These are phyloP conservation scores for Psettodes erumei DNA, from an alignment of 2,113 vertebrate species.

Conservation along the genomic window DNA sequence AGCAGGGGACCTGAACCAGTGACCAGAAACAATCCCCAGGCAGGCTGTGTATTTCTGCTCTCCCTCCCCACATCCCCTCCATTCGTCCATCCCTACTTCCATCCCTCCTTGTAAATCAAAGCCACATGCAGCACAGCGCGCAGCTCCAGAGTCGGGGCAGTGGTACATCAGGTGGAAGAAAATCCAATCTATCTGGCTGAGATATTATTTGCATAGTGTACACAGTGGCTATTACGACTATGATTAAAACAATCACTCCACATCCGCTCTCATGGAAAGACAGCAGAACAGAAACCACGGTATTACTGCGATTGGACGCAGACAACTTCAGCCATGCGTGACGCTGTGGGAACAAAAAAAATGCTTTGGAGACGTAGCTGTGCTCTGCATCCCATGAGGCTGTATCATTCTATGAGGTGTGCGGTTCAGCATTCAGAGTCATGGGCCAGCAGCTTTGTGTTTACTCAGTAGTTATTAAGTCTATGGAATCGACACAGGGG, in stretches of 20 bases:
- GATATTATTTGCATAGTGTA: slow-evolving; percentile 63
- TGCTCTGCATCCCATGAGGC: slow-evolving; percentile 30
- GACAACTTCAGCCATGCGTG: slow-evolving; percentile 42
- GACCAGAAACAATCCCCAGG: slow-evolving; percentile 74
- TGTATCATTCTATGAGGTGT: slow-evolving; percentile 28
- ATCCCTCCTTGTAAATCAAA: slow-evolving; percentile 51
- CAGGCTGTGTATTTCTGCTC: slow-evolving; percentile 54
- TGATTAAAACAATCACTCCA: slow-evolving; percentile 69
- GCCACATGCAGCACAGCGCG: slow-evolving; percentile 25
- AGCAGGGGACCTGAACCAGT: slow-evolving; percentile 73
- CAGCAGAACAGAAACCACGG: slow-evolving; percentile 46
- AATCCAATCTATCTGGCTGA: slow-evolving; percentile 71
- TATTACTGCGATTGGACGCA: slow-evolving; percentile 44
- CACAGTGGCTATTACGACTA: slow-evolving; percentile 33
- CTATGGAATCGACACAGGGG: slow-evolving; percentile 15
- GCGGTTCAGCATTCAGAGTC: slow-evolving; percentile 37
- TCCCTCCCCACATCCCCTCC: slow-evolving; percentile 20
- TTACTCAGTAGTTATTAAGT: slow-evolving; percentile 57
- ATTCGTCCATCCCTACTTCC: not conserved
- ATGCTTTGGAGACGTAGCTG: slow-evolving; percentile 12
- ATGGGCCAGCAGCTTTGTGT: slow-evolving; percentile 48
- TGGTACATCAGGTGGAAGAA: slow-evolving; percentile 68
- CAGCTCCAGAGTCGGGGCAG: slow-evolving; percentile 7
- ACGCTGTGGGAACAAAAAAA: slow-evolving; percentile 1
- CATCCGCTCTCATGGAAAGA: slow-evolving; percentile 43